A percentile compares a stretch with the other conserved stretches of the same genome.
These are phyloP conservation scores for Eustalomyia histrio DNA, from an alignment of 2,888 invertebrate genomes.

Conservation along the genomic window DNA sequence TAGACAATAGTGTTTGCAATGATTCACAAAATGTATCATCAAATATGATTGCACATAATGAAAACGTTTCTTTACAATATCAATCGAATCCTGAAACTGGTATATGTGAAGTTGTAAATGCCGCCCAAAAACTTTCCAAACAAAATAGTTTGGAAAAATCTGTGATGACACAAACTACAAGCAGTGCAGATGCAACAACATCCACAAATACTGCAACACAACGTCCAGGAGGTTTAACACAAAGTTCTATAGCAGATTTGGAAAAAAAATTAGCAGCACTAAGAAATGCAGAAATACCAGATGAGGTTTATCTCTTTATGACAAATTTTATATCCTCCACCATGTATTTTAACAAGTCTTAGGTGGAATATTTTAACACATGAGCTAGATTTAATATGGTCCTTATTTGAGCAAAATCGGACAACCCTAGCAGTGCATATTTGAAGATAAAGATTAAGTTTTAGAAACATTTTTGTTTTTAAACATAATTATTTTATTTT, in stretches of 20 bases:
- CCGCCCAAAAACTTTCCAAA: conserved; percentile 71
- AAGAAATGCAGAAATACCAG: conserved; percentile 76
- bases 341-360: neutral
- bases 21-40: conserved; percentile 74
- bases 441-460: too few species aligned
- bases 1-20: conserved; percentile 75
- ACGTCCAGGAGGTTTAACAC: conserved; percentile 68
- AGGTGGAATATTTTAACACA: too few species aligned
- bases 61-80: conserved; percentile 35
- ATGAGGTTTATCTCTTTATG: conserved; percentile 68
- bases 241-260: conserved; percentile 80
- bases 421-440: too few species aligned
- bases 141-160: conserved; percentile 75
- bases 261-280: conserved; percentile 82
- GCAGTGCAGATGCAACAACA: conserved; percentile 48
- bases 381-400: too few species aligned
- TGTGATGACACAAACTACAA: conserved; percentile 27
- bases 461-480: too few species aligned
- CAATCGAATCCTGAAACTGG: conserved; percentile 15
- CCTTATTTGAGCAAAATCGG: too few species aligned
- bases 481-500: too few species aligned
- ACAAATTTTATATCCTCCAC: too few species aligned
- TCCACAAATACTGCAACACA: conserved; percentile 50
- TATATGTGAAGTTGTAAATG: conserved; percentile 55
- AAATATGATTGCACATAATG: conserved; percentile 70